phyloP scores from a whole-genome alignment of 2,888 invertebrate genomes.

The Xanthia icteritia region DNA sequence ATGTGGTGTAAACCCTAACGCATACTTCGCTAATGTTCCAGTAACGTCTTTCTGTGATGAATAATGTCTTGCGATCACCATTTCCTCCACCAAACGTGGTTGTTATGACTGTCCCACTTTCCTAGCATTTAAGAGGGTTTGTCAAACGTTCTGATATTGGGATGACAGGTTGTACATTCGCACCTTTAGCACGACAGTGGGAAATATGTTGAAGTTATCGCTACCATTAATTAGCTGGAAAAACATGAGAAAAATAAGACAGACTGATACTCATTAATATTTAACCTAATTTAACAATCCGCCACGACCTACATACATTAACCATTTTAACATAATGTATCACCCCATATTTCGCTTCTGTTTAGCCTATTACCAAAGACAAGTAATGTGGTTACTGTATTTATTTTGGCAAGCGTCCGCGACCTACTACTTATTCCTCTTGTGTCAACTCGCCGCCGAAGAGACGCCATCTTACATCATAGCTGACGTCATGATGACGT shows the following conservation, averaged over 20 bases:
- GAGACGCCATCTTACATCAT: slow-evolving; percentile 52
- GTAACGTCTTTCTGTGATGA: background rate
- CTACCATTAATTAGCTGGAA: background rate
- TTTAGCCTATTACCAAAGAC: slow-evolving; percentile 34
- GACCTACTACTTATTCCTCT: slow-evolving; percentile 39
- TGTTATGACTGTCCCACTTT: background rate
- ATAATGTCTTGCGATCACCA: background rate
- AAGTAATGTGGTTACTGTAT: slow-evolving; percentile 31
- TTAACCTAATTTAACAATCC: background rate
- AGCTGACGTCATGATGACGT: slow-evolving; percentile 22
- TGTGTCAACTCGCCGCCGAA: slow-evolving; percentile 49
- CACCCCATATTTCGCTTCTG: slow-evolving; percentile 9
- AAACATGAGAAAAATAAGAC: background rate
- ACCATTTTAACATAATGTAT: slow-evolving; percentile 4
- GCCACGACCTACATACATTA: background rate
- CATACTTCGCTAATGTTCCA: background rate
- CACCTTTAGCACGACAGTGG: background rate
- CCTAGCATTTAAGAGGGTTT: background rate
- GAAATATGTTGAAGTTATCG: background rate
- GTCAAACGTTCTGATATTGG: background rate
- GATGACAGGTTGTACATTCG: background rate
- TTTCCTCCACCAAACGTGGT: background rate
- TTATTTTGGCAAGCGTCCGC: slow-evolving; percentile 54
- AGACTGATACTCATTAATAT: background rate
- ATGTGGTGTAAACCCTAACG: too few species aligned